Base-by-base conservation (phyloP, 2,113 vertebrate genomes). In the Plectropomus leopardus region DNA sequence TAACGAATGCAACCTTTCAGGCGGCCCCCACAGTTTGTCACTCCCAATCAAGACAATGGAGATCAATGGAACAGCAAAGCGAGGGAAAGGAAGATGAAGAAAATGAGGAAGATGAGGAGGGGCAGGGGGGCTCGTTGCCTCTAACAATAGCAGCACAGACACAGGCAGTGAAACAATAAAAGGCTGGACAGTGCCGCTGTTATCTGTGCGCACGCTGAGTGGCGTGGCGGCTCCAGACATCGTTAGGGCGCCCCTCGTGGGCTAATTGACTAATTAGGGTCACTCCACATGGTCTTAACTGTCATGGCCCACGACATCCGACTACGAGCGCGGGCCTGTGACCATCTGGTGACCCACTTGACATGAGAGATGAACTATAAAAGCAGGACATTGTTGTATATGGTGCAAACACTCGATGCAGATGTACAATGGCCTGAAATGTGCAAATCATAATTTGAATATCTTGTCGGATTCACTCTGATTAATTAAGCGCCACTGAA, bases 1-100 rank as follows among this genome's bases (percentile, higher is more conserved):
- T 91, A 92, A 93, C 68, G 77, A 91, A 91, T 32, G 36, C 83
- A 89, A 89, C 93, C 91, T 88, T 90, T 89, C 55, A 70, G 71
- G 66, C n/a, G 79, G 67, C 79, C 82, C 87, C 70, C 53, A 10
- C 44, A 42, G 88, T 89, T 87, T 91, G 93, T 94, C 92, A 82
- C 54, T 81, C 72, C 88, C 86, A 89, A 91, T 93, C 89, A 93
- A 71, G 66, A 87, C 81, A 74, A 82, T 54, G 75, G 79, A 86
- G 90, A 93, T 91, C 89, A 86, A 91, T 92, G 86, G 64, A 53
- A 28, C 36, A 77, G 50, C 71, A 42, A 60, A 51, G 65, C 19
- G 14, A 70, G 51, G 57, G 72, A 55, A 59, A 17, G 55, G 42
- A 63, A 1, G 61, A 78, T 17, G 79, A 80, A 23, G 76, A 81